phyloP scores from a whole-genome alignment of 2,797 vertebrate genomes.

The Lepus townsendii region DNA sequence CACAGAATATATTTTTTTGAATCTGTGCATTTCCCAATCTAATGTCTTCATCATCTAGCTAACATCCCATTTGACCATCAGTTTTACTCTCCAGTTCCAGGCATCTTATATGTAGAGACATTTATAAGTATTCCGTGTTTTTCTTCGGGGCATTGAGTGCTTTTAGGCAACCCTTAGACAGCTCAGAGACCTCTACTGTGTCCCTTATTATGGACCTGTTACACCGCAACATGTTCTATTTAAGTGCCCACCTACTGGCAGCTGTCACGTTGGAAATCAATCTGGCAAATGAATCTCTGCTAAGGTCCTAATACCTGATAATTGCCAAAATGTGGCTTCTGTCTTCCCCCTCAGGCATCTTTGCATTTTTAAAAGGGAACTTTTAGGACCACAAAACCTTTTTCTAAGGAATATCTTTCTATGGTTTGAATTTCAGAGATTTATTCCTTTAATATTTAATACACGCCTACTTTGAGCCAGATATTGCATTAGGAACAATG shows the following conservation, averaged over 20 bases:
- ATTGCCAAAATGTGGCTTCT: constrained; percentile 37
- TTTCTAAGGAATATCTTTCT: constrained; percentile 19
- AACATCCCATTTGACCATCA: constrained; percentile 55
- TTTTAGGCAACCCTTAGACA: constrained; percentile 12
- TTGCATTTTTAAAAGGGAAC: constrained; percentile 54
- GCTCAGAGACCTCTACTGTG: constrained; percentile 6
- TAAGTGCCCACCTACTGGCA: constrained; percentile 7
- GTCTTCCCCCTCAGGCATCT: neutral
- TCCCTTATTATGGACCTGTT: neutral
- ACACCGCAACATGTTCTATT: neutral
- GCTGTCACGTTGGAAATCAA: constrained; percentile 59
- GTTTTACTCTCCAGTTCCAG: constrained; percentile 47
- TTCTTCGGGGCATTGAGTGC: constrained; percentile 31
- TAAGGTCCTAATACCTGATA: constrained; percentile 37
- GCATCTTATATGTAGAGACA: constrained; percentile 39
- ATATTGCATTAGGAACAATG: neutral
- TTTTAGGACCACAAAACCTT: constrained; percentile 16
- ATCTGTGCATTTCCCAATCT: constrained; percentile 16
- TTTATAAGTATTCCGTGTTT: constrained; percentile 8
- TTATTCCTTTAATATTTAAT: constrained; percentile 55
- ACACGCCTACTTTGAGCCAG: neutral
- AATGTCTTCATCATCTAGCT: constrained; percentile 49
- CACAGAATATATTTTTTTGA: neutral
- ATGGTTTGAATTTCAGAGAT: constrained; percentile 31
- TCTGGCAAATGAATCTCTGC: constrained; percentile 49